Evolutionary conservation across 2,113 vertebrate genomes (phyloP).

Genomic region (Perca schrenkii): DNA sequence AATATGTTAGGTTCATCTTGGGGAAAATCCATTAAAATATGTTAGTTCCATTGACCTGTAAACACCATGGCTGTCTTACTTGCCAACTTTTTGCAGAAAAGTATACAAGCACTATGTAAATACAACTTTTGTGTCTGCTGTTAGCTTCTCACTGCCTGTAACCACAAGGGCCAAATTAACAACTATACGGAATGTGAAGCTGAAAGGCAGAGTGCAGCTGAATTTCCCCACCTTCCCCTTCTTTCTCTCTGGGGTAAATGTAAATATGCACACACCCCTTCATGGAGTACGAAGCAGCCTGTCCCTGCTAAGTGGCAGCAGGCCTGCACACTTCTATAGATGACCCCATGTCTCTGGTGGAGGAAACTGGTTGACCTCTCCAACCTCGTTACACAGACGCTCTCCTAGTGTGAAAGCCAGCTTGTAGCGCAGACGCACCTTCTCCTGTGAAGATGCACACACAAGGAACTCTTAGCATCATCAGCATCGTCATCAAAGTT

Average conservation of each 20-base stretch:
- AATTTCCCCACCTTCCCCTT: background rate
- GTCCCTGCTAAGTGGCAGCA: conserved; percentile 22
- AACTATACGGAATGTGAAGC: conserved; percentile 52
- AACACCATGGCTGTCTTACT: background rate
- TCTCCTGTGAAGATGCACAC: conserved; percentile 86
- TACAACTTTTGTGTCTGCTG: conserved; percentile 30
- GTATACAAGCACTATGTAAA: conserved; percentile 23
- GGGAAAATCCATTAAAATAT: conserved; percentile 21
- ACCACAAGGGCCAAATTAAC: conserved; percentile 11
- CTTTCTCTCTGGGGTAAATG: conserved; percentile 59
- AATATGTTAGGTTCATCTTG: background rate
- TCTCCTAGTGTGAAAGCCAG: conserved; percentile 92
- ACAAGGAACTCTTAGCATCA: background rate
- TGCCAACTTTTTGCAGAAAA: conserved; percentile 17
- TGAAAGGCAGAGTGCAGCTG: conserved; percentile 26
- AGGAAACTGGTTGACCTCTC: conserved; percentile 96
- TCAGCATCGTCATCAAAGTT: background rate
- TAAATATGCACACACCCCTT: conserved; percentile 40
- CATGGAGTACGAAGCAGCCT: conserved; percentile 36
- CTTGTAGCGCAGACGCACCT: conserved; percentile 94
- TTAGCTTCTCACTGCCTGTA: conserved; percentile 23
- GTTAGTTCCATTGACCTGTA: background rate
- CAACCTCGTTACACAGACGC: conserved; percentile 89
- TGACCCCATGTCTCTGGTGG: conserved; percentile 91
- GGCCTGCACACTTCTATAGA: conserved; percentile 83